These are phyloP conservation scores for Eupithecia tripunctaria DNA, from an alignment of 2,888 invertebrate genomes.

Conservation along the genomic window DNA sequence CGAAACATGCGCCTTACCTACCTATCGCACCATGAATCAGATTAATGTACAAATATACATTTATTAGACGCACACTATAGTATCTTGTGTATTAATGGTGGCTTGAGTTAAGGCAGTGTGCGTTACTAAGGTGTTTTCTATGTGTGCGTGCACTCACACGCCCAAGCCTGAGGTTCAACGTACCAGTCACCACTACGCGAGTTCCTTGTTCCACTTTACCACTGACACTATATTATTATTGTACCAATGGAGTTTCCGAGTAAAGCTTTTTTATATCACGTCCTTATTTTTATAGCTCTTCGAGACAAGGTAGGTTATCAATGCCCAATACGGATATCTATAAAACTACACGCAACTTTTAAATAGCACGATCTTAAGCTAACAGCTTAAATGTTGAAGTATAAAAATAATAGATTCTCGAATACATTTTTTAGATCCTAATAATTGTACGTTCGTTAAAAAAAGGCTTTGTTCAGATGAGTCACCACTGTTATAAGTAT, in stretches of 20 bases:
- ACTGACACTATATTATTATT: constrained; percentile 83
- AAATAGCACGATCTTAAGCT: neutral
- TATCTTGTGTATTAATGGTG: constrained; percentile 39
- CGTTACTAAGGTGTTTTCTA: constrained; percentile 44
- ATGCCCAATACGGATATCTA: constrained; percentile 31
- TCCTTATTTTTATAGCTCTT: constrained; percentile 54
- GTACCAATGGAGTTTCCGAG: constrained; percentile 78
- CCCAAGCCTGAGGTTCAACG: constrained; percentile 76
- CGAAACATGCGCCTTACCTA: constrained; percentile 58
- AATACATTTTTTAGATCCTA: neutral
- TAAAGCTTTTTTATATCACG: constrained; percentile 53
- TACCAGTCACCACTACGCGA: constrained; percentile 81
- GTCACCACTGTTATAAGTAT: constrained; percentile 16
- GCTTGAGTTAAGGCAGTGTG: constrained; percentile 41
- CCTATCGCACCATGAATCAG: constrained; percentile 71
- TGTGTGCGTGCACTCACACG: constrained; percentile 59
- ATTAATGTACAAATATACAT: constrained; percentile 64
- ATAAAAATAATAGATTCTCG: neutral
- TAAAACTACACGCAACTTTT: constrained; percentile 2
- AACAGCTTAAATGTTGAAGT: neutral
- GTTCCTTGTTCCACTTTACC: constrained; percentile 84
- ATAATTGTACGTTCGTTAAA: neutral
- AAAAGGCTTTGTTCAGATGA: constrained; percentile 16
- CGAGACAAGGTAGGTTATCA: constrained; percentile 33
- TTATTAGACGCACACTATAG: constrained; percentile 56